phyloP scores from a whole-genome alignment of 1,140 invertebrate species.

The Ceratosolen solmsi region DNA sequence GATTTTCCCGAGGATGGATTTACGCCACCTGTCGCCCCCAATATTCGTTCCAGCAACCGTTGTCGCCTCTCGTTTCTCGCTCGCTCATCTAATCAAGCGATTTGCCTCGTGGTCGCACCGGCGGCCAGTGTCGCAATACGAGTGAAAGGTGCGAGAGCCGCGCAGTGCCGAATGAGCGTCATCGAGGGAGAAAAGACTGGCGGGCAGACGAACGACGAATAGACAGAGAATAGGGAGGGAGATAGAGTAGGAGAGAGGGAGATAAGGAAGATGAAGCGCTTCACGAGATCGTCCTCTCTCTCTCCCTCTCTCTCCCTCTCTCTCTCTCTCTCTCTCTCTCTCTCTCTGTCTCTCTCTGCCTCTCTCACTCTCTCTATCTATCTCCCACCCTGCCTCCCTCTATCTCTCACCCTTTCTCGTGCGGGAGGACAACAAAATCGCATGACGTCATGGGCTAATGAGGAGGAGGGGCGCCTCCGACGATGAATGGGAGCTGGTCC shows the following conservation, averaged over 20 bases:
- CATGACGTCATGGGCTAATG: not conserved
- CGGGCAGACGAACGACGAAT: not conserved
- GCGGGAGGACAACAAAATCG: not conserved
- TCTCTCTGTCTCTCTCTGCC: too few relatives aligned
- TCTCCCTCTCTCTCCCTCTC: not conserved
- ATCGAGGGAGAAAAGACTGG: not conserved
- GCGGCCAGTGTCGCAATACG: not conserved
- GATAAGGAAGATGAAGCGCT: not conserved
- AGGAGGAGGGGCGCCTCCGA: not conserved
- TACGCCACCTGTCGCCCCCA: not conserved
- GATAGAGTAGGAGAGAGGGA: slow-evolving; percentile 8
- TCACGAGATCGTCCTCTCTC: not conserved
- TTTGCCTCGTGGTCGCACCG: not conserved
- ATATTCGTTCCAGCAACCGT: too few relatives aligned
- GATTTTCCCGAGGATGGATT: not conserved
- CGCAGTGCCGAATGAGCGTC: not conserved
- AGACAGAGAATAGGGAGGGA: too few relatives aligned
- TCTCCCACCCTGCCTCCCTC: not conserved
- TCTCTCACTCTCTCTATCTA: too few relatives aligned
- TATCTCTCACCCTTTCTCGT: too few relatives aligned
- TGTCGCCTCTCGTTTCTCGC: too few relatives aligned
- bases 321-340: not conserved
- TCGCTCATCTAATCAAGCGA: not conserved
- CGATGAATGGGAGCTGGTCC: not conserved
- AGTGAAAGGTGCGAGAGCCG: slow-evolving; percentile 23